Evolutionary conservation across 1,140 invertebrate species (phyloP).

Genomic region (Octopus sinensis): DNA sequence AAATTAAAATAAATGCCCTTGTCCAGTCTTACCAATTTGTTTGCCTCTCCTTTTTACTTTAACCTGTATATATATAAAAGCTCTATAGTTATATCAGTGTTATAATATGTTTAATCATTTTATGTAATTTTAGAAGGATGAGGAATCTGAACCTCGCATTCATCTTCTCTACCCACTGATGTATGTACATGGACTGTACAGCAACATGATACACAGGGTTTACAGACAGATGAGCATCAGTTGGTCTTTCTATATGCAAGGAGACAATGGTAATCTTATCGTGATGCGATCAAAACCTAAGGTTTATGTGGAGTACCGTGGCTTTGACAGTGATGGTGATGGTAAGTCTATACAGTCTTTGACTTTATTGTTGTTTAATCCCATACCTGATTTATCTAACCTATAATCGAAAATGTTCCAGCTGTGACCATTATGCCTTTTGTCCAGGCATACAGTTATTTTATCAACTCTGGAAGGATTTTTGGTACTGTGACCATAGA

Average conservation of each 20-base stretch:
- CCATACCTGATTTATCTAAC: neutral
- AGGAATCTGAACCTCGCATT: slow-evolving; percentile 31
- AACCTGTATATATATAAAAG: too few relatives aligned
- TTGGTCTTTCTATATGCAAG: slow-evolving; percentile 53
- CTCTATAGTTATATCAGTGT: too few relatives aligned
- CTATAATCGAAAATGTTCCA: too few relatives aligned
- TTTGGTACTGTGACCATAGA: too few relatives aligned
- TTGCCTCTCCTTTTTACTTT: too few relatives aligned
- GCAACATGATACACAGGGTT: slow-evolving; percentile 51
- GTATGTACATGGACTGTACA: slow-evolving; percentile 53
- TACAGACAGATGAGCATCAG: slow-evolving; percentile 42
- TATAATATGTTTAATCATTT: too few relatives aligned
- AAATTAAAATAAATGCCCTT: too few relatives aligned
- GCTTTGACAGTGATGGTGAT: slow-evolving; percentile 1
- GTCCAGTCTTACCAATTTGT: too few relatives aligned
- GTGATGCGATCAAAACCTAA: slow-evolving; percentile 50
- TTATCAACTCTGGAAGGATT: too few relatives aligned
- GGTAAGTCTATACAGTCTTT: neutral
- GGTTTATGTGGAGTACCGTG: slow-evolving; percentile 24
- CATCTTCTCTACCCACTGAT: slow-evolving; percentile 52
- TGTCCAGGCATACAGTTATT: too few relatives aligned
- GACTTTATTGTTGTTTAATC: neutral
- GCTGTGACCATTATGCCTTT: too few relatives aligned
- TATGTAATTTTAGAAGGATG: slow-evolving; percentile 20
- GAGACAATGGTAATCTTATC: slow-evolving; percentile 46